These are phyloP conservation scores for Drosophila nigricruria DNA, from an alignment of 2,888 invertebrate genomes.

Conservation along the genomic window DNA sequence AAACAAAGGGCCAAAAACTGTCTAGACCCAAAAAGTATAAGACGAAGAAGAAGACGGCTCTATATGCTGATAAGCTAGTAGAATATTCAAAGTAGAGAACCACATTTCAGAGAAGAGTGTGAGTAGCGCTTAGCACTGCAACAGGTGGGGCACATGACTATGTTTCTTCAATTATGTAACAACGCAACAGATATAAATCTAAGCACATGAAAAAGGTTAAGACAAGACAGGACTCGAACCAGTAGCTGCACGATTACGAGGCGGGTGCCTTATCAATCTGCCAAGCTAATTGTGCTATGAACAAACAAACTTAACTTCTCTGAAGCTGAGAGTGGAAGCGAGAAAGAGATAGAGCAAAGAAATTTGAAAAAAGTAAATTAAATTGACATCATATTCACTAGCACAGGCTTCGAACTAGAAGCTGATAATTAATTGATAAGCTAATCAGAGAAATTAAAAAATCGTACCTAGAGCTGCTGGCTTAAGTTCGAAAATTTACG, in stretches of 20 bases:
- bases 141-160: not conserved
- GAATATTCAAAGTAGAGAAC: not conserved
- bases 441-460: no score
- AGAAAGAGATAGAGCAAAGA: no score
- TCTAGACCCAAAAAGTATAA: not conserved
- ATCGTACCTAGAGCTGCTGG: no score
- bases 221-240: not conserved
- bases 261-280: not conserved
- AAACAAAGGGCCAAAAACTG: slow-evolving; percentile 6
- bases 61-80: not conserved
- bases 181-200: not conserved
- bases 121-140: not conserved
- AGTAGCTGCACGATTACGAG: not conserved
- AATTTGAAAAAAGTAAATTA: no score
- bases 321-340: no score
- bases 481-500: no score
- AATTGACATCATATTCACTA: no score
- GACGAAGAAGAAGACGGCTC: not conserved
- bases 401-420: no score
- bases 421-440: no score
- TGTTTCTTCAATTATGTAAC: not conserved
- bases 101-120: not conserved
- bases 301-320: not conserved
- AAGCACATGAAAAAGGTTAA: not conserved
- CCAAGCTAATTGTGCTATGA: not conserved